Evolutionary conservation across 2,888 invertebrate species (phyloP).

Genomic region (Allophyes oxyacanthae): DNA sequence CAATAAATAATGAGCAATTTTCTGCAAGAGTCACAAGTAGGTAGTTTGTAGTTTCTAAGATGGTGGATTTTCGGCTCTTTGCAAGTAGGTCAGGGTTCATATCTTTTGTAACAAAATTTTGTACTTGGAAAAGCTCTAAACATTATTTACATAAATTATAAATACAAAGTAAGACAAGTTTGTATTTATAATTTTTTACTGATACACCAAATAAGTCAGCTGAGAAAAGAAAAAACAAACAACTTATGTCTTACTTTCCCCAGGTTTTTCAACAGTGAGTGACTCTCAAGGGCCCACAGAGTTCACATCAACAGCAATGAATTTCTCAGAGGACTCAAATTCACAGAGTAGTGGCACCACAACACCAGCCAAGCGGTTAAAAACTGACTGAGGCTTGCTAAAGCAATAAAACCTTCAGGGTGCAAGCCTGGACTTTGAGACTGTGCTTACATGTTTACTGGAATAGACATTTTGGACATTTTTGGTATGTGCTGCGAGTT

Average conservation of each 20-base stretch:
- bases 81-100: conserved; percentile 49
- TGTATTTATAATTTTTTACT: no score
- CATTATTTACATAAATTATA: no score
- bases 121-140: no score
- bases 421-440: conserved; percentile 38
- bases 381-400: conserved; percentile 90
- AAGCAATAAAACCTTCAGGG: conserved; percentile 39
- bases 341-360: conserved; percentile 95
- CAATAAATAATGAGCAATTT: no score
- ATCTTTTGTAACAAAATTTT: conserved; percentile 15
- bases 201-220: no score
- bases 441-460: conserved; percentile 38
- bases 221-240: no score
- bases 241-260: background rate
- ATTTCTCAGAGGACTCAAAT: conserved; percentile 97
- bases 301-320: conserved; percentile 95
- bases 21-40: no score
- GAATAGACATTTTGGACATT: conserved; percentile 37
- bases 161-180: no score
- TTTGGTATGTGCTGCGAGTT: conserved; percentile 50
- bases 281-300: conserved; percentile 97
- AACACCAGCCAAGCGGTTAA: conserved; percentile 92
- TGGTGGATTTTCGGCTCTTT: conserved; percentile 25
- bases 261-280: conserved; percentile 97
- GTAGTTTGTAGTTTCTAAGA: conserved; percentile 9